Evolutionary conservation across 1,140 invertebrate genomes (phyloP).

Genomic region (Drosophila neocordata): DNA sequence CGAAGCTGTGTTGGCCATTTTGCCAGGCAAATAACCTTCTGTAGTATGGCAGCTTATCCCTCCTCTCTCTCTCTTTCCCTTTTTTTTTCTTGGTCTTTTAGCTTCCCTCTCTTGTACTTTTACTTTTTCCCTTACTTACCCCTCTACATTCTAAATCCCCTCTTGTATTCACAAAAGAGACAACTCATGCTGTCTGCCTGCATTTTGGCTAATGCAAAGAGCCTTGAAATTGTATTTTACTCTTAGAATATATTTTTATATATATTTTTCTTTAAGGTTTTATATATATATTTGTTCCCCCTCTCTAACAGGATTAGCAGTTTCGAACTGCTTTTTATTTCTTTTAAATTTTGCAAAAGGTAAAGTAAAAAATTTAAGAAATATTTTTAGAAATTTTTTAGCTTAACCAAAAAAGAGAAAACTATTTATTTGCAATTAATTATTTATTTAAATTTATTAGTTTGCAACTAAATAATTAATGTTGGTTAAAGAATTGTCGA

Average conservation of each 20-base stretch:
- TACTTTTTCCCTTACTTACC: conserved; percentile 13
- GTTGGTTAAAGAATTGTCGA: too few species aligned
- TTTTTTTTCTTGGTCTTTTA: not conserved
- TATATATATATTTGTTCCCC: conserved; percentile 17
- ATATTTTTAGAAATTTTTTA: too few species aligned
- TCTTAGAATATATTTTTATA: conserved; percentile 23
- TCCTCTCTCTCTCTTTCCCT: not conserved
- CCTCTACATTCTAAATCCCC: too few species aligned
- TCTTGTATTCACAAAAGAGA: conserved; percentile 3
- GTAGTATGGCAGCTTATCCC: too few species aligned
- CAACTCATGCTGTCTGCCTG: conserved; percentile 25
- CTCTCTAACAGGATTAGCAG: not conserved
- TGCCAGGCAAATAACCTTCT: conserved; percentile 8
- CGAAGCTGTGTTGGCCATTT: conserved; percentile 22
- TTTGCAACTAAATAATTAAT: too few species aligned
- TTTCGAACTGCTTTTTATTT: not conserved
- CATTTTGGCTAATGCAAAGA: conserved; percentile 66
- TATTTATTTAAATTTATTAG: too few species aligned
- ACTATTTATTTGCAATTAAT: too few species aligned
- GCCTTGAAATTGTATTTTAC: conserved; percentile 64
- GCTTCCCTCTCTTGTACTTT: conserved; percentile 24
- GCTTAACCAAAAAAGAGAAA: too few species aligned
- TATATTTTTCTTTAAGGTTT: conserved; percentile 29
- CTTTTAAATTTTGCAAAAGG: not conserved
- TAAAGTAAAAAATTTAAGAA: too few species aligned